Evolutionary conservation across 2,797 vertebrate species (phyloP).

Genomic region (Dryobates pubescens): DNA sequence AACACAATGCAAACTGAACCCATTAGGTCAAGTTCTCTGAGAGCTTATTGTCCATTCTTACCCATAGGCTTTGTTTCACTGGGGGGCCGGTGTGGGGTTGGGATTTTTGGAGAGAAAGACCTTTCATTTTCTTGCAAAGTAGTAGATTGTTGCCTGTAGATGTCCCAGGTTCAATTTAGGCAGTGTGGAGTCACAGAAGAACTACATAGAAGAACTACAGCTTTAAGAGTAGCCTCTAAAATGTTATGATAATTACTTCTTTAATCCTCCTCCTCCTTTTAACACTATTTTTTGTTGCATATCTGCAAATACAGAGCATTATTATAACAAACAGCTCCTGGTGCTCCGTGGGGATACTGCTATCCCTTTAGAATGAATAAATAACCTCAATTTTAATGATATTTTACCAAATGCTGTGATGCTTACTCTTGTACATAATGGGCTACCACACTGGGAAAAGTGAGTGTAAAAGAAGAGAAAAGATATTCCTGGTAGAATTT

Average conservation of each 20-base stretch:
- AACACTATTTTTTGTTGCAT: background rate
- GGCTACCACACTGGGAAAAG: background rate
- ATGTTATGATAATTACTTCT: background rate
- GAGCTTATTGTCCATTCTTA: background rate
- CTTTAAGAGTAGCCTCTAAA: background rate
- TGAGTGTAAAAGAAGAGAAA: background rate
- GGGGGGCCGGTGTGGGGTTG: accelerated
- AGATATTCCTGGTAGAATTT: constrained; percentile 3
- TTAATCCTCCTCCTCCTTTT: background rate
- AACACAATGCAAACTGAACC: background rate
- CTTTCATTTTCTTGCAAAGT: background rate
- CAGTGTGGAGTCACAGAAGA: background rate
- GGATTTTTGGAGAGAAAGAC: accelerated
- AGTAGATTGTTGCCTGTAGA: background rate
- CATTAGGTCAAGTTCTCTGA: background rate
- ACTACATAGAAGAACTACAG: background rate
- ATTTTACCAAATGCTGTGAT: constrained; percentile 8
- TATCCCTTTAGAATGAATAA: background rate
- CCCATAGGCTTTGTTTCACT: background rate
- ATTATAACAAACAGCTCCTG: background rate
- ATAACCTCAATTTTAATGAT: constrained; percentile 17
- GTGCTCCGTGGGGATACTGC: background rate
- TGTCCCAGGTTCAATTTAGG: background rate
- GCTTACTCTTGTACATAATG: background rate
- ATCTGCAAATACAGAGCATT: background rate